Evolutionary conservation across 2,888 invertebrate genomes (phyloP).

Genomic region (Trichogramma dendrolimi): DNA sequence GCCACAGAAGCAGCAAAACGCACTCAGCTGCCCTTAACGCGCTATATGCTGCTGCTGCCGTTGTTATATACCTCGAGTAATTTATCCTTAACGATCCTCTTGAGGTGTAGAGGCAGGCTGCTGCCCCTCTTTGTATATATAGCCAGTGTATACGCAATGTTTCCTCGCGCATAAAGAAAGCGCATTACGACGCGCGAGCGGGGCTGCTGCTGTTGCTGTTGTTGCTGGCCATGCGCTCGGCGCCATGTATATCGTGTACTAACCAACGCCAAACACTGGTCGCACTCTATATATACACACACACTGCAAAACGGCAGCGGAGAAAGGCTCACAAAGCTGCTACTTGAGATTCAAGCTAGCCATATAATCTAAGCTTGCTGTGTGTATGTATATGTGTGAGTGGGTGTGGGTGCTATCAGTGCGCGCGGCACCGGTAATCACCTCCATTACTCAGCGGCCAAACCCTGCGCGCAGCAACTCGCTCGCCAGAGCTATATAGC

Average conservation of each 20-base stretch:
- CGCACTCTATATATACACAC: background rate
- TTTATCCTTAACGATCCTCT: slow-evolving; percentile 24
- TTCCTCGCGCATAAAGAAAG: slow-evolving; percentile 23
- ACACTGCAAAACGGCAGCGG: too few relatives aligned
- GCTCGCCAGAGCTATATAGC: too few relatives aligned
- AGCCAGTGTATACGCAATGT: slow-evolving; percentile 11
- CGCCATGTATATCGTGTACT: slow-evolving; percentile 36
- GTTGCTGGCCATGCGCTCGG: slow-evolving; percentile 5
- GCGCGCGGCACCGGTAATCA: slow-evolving; percentile 31
- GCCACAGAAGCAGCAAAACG: slow-evolving; percentile 8
- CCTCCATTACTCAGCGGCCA: slow-evolving; percentile 36
- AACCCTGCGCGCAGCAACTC: slow-evolving; percentile 14
- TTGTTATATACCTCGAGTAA: slow-evolving; percentile 4
- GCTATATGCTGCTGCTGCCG: background rate
- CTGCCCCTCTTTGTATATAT: too few relatives aligned
- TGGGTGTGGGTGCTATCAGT: slow-evolving; percentile 8
- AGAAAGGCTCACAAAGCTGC: too few relatives aligned
- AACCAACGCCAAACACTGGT: slow-evolving; percentile 30
- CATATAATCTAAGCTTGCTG: too few relatives aligned
- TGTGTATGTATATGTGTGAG: too few relatives aligned
- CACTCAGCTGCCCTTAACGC: background rate
- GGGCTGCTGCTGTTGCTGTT: background rate
- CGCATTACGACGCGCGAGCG: slow-evolving; percentile 9
- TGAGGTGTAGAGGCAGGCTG: background rate
- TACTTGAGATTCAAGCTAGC: too few relatives aligned